Evolutionary conservation across 2,888 invertebrate genomes (phyloP).

Genomic region (Eupithecia tripunctaria): DNA sequence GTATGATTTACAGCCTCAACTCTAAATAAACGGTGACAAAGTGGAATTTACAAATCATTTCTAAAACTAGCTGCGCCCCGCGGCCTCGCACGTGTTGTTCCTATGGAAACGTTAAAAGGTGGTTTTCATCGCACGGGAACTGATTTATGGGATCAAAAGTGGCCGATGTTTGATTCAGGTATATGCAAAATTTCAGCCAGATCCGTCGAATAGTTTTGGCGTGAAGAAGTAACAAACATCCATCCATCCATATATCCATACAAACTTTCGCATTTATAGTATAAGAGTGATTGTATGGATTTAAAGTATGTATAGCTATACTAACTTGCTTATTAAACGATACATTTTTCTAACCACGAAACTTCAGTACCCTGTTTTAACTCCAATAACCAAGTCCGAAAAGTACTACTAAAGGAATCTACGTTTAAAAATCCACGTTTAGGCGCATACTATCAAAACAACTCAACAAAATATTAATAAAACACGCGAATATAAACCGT

Average conservation of each 20-base stretch:
- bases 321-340: no score
- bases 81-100: no score
- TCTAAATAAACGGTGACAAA: slow-evolving; percentile 11
- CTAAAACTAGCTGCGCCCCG: no score
- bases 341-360: not conserved
- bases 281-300: not conserved
- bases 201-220: no score
- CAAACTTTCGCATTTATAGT: no score
- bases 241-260: no score
- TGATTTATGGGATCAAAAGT: no score
- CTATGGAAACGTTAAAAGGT: no score
- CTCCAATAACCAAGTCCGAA: not conserved
- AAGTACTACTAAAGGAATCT: not conserved
- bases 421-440: slow-evolving; percentile 2
- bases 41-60: slow-evolving; percentile 7
- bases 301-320: not conserved
- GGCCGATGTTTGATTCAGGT: no score
- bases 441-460: slow-evolving; percentile 2
- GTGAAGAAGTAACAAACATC: no score
- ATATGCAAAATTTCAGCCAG: no score
- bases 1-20: slow-evolving; percentile 20
- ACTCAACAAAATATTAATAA: slow-evolving; percentile 33
- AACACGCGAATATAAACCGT: slow-evolving; percentile 28
- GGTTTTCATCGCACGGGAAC: no score
- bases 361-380: not conserved